Conservation (phyloP, 2,113 vertebrate species). For the Delphinapterus leucas region DNA sequence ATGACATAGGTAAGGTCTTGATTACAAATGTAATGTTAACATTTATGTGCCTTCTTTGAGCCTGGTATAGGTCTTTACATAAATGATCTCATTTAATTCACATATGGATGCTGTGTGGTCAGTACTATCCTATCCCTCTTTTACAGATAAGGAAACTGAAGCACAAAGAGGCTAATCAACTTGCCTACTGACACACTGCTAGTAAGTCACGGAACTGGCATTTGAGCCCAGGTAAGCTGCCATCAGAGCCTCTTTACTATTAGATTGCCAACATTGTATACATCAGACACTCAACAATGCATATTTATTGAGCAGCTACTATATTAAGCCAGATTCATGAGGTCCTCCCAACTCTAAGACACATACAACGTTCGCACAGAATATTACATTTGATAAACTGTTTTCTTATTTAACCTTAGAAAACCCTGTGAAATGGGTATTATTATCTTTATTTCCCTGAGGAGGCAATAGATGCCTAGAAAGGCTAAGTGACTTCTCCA, state of each 20-base stretch:
- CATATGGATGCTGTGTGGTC: not conserved
- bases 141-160: not conserved
- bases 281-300: not conserved
- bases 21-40: not conserved
- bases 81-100: not conserved
- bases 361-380: not conserved
- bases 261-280: not conserved
- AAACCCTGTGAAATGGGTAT: not conserved
- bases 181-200: not conserved
- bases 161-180: not conserved
- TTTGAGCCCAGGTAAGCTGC: not conserved
- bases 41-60: not conserved
- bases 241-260: not conserved
- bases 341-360: not conserved
- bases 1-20: not conserved
- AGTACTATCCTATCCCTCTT: not conserved
- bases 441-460: not conserved
- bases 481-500: not conserved
- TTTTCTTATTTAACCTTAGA: not conserved
- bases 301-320: not conserved
- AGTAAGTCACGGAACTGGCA: not conserved
- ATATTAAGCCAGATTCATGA: not conserved
- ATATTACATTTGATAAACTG: not conserved
- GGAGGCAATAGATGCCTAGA: not conserved
- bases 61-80: not conserved